Base-by-base conservation (phyloP, 2,888 invertebrate genomes). In the Apamea anceps region DNA sequence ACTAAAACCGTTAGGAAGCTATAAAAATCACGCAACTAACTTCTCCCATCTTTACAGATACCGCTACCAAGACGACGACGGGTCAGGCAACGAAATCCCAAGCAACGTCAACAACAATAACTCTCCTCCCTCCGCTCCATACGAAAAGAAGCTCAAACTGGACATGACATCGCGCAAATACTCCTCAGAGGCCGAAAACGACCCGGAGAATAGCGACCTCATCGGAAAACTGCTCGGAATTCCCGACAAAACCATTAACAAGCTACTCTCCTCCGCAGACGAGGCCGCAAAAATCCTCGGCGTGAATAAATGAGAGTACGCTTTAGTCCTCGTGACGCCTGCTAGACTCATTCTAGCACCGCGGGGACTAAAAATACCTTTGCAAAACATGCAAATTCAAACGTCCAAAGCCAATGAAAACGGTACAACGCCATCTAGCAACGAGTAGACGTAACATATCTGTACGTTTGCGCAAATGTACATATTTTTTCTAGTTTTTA, bases 201-300 rank as follows among this genome's bases (percentile, higher is more conserved):
- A 97, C 85, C 96, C 97, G 0, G 98, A 97, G 91, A 97, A 97
- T 68, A 97, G 97, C 82, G 99, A 99, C 93, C 97, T 99, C 79
- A 99, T 99, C 89, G 99, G 99, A 18, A 99, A 99, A 94, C 97
- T 99, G 1, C 96, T 99, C 32, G 99, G 99, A 0, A 98, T 99
- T 82, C 98, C 98, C 66, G 99, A 99, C 94, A 98, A 98, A 88
- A 98, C 98, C 82, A 98, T 99, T 77, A 99, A 99, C 92, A 98
- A 98, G 94, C 97, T 98, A 86, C 97, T 99, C 57, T 97, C 98
- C 6, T 98, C 98, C 3, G 98, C 98, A 1, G 98, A 99, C 54
- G 99, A 99, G 93, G 99, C 99, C 45, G 99, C 99, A 1, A 98
- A 99, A 93, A 97, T 99, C 86, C 96, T 99, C 45, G 98, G 99